Conservation (phyloP, 2,888 invertebrate species). For the Eupithecia tripunctaria region DNA sequence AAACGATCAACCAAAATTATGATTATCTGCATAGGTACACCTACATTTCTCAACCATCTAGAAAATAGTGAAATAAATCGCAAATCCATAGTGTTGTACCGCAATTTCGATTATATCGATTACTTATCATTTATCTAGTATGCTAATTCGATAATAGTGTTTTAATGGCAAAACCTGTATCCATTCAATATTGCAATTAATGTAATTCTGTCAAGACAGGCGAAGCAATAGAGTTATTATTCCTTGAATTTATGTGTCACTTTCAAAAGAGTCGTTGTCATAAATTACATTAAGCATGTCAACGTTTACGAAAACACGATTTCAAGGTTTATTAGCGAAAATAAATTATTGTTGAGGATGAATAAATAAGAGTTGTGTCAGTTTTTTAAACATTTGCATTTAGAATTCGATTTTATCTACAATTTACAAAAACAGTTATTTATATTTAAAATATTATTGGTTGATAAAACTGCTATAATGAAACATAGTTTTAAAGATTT, state of each 20-base stretch:
- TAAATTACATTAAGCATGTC: conserved; percentile 10
- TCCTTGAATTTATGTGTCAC: conserved; percentile 1
- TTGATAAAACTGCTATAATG: not conserved
- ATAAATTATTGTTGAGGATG: conserved; percentile 38
- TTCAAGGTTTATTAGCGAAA: conserved; percentile 35
- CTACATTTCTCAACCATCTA: not conserved
- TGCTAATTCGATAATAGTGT: not conserved
- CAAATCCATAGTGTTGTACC: not conserved
- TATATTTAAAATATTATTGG: not conserved
- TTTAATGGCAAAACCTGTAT: not conserved
- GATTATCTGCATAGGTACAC: not conserved
- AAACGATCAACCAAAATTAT: no score
- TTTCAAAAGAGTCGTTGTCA: conserved; percentile 12
- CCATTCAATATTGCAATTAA: conserved; percentile 11
- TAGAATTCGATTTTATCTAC: not conserved
- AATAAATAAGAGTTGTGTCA: not conserved
- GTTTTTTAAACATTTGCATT: not conserved
- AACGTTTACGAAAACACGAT: conserved; percentile 37
- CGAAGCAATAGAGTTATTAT: conserved; percentile 12
- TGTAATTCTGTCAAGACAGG: conserved; percentile 5
- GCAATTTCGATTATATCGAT: not conserved
- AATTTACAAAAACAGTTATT: not conserved
- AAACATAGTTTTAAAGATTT: no score
- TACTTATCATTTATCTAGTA: not conserved
- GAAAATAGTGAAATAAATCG: not conserved